phyloP scores from a whole-genome alignment of 2,888 invertebrate genomes.

The Drosophila percnosoma region DNA sequence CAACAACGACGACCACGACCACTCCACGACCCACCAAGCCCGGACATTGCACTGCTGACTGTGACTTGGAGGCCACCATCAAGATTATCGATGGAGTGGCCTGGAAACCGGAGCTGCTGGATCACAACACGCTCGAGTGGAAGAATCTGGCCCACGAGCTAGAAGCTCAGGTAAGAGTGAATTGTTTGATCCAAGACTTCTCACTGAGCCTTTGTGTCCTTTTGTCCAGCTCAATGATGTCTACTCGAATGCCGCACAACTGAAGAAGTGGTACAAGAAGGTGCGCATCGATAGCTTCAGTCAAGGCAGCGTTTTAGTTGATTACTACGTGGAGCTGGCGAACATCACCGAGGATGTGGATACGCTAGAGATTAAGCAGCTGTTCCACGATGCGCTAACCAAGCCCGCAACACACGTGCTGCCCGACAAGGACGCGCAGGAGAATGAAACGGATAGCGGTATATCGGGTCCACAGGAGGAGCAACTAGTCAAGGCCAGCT shows the following conservation, averaged over 20 bases:
- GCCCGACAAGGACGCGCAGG: constrained; percentile 84
- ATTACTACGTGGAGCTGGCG: constrained; percentile 93
- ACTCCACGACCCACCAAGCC: constrained; percentile 90
- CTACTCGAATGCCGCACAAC: constrained; percentile 90
- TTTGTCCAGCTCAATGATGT: constrained; percentile 91
- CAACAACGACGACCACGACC: constrained; percentile 90
- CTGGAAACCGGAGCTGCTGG: constrained; percentile 94
- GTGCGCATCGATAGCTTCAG: constrained; percentile 95
- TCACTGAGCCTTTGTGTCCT: not conserved
- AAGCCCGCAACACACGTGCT: constrained; percentile 82
- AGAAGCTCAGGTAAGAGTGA: constrained; percentile 89
- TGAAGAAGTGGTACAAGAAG: constrained; percentile 93
- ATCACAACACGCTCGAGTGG: constrained; percentile 95
- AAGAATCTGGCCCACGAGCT: constrained; percentile 92
- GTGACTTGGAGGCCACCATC: constrained; percentile 94
- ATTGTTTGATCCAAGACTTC: not conserved
- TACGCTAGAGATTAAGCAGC: constrained; percentile 89
- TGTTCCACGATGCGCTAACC: constrained; percentile 88
- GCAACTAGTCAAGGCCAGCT: constrained; percentile 87
- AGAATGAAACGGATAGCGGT: constrained; percentile 86
- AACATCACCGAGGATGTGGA: constrained; percentile 89
- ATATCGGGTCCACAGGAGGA: constrained; percentile 84
- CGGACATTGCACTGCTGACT: constrained; percentile 91
- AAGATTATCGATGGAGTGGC: constrained; percentile 92
- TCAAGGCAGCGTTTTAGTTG: constrained; percentile 94